Evolutionary conservation across 1,140 invertebrate species (phyloP).

Genomic region (Dysdera silvatica): DNA sequence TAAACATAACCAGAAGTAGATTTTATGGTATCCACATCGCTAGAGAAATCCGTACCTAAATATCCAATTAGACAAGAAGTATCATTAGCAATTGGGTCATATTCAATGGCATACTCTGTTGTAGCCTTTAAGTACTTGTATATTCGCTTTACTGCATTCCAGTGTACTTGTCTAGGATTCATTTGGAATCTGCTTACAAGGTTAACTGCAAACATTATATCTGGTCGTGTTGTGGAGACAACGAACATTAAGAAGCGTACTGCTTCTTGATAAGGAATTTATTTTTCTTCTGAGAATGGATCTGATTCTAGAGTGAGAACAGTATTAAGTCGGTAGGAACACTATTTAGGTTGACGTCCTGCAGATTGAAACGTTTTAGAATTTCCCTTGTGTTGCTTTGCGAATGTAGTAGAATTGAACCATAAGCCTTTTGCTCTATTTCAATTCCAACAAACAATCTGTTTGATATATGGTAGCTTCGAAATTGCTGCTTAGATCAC

Average conservation of each 20-base stretch:
- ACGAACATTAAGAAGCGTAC: conserved; percentile 29
- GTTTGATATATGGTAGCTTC: not conserved
- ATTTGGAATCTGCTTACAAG: conserved; percentile 25
- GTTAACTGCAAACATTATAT: conserved; percentile 33
- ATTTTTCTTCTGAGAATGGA: not conserved
- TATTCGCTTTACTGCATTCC: conserved; percentile 34
- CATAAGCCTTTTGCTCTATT: conserved; percentile 12
- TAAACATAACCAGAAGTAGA: not conserved
- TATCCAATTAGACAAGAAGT: not conserved
- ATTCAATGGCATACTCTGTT: conserved; percentile 32
- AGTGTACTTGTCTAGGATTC: conserved; percentile 29
- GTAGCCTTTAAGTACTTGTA: conserved; percentile 38
- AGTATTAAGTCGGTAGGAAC: not conserved
- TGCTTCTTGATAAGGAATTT: conserved; percentile 29
- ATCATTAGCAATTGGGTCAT: not conserved
- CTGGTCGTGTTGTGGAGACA: conserved; percentile 27
- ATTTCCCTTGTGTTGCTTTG: conserved; percentile 13
- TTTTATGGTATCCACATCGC: not conserved
- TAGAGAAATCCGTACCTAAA: not conserved
- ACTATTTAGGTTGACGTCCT: not conserved
- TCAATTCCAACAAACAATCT: conserved; percentile 30
- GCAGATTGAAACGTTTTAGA: conserved; percentile 30
- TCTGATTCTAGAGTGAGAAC: not conserved
- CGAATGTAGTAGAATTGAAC: conserved; percentile 14
- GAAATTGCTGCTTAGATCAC: conserved; percentile 6